Evolutionary conservation across 2,113 vertebrate species (phyloP), one percentile per base, ranked within the genome.

Genomic region (Spea bombifrons): DNA sequence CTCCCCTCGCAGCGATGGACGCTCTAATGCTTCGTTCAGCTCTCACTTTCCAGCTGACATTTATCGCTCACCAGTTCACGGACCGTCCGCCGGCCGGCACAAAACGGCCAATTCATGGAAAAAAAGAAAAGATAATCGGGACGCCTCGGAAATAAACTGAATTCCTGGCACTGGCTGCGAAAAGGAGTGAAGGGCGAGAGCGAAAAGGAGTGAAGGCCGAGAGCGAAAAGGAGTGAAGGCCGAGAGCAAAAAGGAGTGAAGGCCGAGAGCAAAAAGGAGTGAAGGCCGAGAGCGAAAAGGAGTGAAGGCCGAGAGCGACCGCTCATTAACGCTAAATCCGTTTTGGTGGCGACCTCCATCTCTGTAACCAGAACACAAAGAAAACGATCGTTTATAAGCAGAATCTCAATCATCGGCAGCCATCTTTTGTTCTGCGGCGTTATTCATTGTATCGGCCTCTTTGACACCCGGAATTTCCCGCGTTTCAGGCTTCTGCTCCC

Each of bases 371-470:
- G 15, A 8, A 8, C 30, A 79, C 61, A 79, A 72, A 72, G 13
- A 16, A 46, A 72, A 7, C 50, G 53, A 45, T 66, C 63, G 66
- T 72, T 72, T 72, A n/a, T 44, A 65, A 52, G 61, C 76, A 6
- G 4, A 10, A 78, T 79, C 13, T 9, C 48, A 73, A 79, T 73
- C 48, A 79, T 66, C 66, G 66, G 15, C 50, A 3, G 15, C 7
- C 69, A 16, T 15, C 17, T 48, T 66, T 78, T 78, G 10, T 46
- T 5, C 44, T 66, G 13, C 47, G 10, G 12, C 49, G 4, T 71
- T 71, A 63, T 77, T 79, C 76, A 83, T 82, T 71, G 76, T 83
- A 73, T 78, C 77, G 88, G 81, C 64, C 45, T 44, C 47, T 46
- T 16, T 44, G 46, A 80, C 71, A 61, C 44, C 9, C 71, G 59